Base-by-base conservation (phyloP, 2,797 vertebrate species). In the Geotrypetes seraphini region DNA sequence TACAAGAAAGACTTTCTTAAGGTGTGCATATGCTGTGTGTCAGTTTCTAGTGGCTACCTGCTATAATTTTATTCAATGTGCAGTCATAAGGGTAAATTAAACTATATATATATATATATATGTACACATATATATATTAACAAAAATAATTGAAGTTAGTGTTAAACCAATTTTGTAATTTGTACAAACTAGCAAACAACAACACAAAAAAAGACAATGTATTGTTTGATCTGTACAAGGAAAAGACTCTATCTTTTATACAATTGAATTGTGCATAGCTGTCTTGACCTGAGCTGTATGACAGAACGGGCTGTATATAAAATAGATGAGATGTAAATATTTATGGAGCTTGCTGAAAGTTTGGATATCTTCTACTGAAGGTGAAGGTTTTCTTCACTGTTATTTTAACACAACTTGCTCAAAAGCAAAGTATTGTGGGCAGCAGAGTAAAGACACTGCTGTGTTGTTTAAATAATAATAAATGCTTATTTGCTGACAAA, bases 401-500 rank as follows among this genome's bases (percentile, higher is more conserved):
- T 49, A 2, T 15, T 80, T 77, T 75, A 78, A 37, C 82, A 84
- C 54, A 67, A 81, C 61, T 61, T 81, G 76, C 78, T 84, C 85
- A 75, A 75, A 72, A 59, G 79, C 74, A 65, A n/a, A 79, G 77
- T 56, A 57, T 72, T 72, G 82, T 77, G 83, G 85, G 85, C 68
- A 78, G 81, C 86, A 82, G 85, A 81, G 86, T 79, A 71, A 12
- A 47, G 56, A 70, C 79, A 63, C 86, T 81, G 85, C 85, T 71
- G 73, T 83, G 79, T 84, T 87, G 87, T 82, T 84, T 81, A 65
- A 83, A 85, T 74, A 88, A 88, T 84, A 85, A 63, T 86, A 81
- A 41, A 80, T 73, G 71, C 78, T 84, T 85, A 36, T 87, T n/a
- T 85, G 80, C 81, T 82, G 85, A 78, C 77, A 51, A 70, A 31